A percentile compares a stretch with the other conserved stretches of the same genome.
Conservation (phyloP, 2,888 invertebrate species). For the Macaria notata region DNA sequence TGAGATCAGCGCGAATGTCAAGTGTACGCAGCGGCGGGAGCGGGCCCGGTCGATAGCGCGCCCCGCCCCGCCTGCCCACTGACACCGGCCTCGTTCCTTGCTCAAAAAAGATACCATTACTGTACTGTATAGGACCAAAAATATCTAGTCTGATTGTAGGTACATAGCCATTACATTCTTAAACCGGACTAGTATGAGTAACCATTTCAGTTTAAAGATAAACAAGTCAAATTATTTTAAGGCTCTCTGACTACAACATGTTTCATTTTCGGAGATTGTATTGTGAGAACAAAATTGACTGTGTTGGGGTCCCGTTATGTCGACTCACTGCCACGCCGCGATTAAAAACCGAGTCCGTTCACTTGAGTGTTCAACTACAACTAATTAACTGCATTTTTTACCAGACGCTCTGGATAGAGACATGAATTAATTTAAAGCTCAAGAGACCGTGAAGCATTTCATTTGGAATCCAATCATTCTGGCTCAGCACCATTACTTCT, state of each 20-base stretch:
- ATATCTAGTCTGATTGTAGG: too few species aligned
- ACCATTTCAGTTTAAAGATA: too few species aligned
- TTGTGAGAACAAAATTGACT: conserved; percentile 4
- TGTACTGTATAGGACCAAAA: too few species aligned
- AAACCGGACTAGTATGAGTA: too few species aligned
- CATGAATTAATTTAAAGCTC: conserved; percentile 55
- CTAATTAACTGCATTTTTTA: conserved; percentile 61
- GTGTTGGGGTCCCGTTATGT: conserved; percentile 38
- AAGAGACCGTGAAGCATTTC: conserved; percentile 55
- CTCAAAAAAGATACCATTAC: too few species aligned
- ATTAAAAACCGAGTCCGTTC: conserved; percentile 42
- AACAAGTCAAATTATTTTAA: too few species aligned
- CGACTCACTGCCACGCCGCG: conserved; percentile 35
- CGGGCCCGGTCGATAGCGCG: conserved; percentile 47
- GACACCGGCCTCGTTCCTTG: conserved; percentile 2
- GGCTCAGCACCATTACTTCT: conserved; percentile 13
- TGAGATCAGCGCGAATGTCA: conserved; percentile 54
- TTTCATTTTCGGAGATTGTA: too few species aligned
- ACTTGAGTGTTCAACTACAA: conserved; percentile 35
- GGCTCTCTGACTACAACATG: too few species aligned
- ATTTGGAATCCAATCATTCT: conserved; percentile 40
- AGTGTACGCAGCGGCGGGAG: conserved; percentile 53
- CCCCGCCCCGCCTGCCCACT: conserved; percentile 15
- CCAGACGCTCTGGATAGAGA: conserved; percentile 46
- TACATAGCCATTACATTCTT: too few species aligned